These are phyloP conservation scores for Pipistrellus kuhlii DNA, from an alignment of 2,797 vertebrate genomes.

Conservation along the genomic window DNA sequence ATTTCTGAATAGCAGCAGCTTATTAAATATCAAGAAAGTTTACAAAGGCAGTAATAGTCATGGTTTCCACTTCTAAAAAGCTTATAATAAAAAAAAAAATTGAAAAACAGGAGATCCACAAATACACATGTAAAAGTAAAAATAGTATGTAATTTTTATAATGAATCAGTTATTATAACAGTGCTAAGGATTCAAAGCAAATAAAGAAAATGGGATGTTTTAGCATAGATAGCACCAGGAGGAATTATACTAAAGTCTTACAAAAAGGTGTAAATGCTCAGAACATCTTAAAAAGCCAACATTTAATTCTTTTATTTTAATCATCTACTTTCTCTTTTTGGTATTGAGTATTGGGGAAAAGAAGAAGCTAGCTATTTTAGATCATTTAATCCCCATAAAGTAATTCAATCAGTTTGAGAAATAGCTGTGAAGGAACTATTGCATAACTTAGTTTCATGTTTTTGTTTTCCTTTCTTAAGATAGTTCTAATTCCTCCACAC, in stretches of 20 bases:
- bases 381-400: slow-evolving; percentile 10
- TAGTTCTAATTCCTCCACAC: neutral
- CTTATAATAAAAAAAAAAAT: slow-evolving; percentile 27
- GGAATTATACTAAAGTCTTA: neutral
- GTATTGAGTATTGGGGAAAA: neutral
- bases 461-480: neutral
- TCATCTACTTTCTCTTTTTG: neutral
- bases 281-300: slow-evolving; percentile 6
- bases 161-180: neutral
- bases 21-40: neutral
- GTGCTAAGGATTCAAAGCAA: neutral
- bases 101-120: slow-evolving; percentile 11
- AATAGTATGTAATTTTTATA: slow-evolving; percentile 38
- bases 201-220: neutral
- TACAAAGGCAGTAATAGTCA: neutral
- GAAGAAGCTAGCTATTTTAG: neutral
- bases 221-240: neutral
- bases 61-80: slow-evolving; percentile 20
- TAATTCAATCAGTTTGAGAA: slow-evolving; percentile 26
- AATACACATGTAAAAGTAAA: neutral
- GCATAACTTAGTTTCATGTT: neutral
- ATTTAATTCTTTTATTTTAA: slow-evolving; percentile 37
- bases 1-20: neutral
- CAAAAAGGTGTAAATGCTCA: neutral
- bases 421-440: neutral